These are phyloP conservation scores for Arrhopalites spinosus DNA, from an alignment of 2,888 invertebrate species.

Conservation along the genomic window DNA sequence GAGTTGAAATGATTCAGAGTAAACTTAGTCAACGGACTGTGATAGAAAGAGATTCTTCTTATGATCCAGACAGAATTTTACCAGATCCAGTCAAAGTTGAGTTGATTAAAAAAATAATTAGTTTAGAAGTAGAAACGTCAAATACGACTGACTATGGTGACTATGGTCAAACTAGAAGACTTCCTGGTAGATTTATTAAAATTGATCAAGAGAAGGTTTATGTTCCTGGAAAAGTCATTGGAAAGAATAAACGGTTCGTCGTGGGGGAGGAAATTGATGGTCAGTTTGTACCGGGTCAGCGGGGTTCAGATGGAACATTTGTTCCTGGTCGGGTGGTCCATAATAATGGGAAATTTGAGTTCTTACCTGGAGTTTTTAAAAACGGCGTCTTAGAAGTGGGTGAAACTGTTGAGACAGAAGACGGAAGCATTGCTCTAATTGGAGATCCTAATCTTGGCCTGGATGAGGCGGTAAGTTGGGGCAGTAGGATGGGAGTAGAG, in stretches of 20 bases:
- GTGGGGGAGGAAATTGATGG: constrained; percentile 64
- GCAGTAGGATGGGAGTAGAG: neutral
- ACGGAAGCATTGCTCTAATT: constrained; percentile 39
- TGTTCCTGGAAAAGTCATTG: constrained; percentile 74
- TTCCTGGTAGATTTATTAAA: constrained; percentile 28
- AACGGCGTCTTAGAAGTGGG: constrained; percentile 38
- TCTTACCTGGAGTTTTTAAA: constrained; percentile 47
- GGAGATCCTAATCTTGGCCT: constrained; percentile 12
- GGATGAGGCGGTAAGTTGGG: constrained; percentile 20
- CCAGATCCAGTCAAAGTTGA: constrained; percentile 25
- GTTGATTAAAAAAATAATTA: constrained; percentile 6
- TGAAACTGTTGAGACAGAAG: constrained; percentile 43
- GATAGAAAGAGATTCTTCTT: neutral
- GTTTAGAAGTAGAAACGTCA: constrained; percentile 7
- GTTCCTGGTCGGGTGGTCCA: constrained; percentile 68
- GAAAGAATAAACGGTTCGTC: constrained; percentile 62
- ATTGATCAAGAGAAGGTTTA: constrained; percentile 58
- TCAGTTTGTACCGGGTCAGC: constrained; percentile 76
- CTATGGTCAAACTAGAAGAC: neutral
- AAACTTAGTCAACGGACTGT: constrained; percentile 1
- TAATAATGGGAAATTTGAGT: constrained; percentile 60
- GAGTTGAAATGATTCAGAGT: constrained; percentile 22
- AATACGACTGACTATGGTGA: neutral
- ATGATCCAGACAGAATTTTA: neutral
- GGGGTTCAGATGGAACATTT: constrained; percentile 60